phyloP scores from a whole-genome alignment of 2,888 invertebrate species.

The Diplazon laetatorius region DNA sequence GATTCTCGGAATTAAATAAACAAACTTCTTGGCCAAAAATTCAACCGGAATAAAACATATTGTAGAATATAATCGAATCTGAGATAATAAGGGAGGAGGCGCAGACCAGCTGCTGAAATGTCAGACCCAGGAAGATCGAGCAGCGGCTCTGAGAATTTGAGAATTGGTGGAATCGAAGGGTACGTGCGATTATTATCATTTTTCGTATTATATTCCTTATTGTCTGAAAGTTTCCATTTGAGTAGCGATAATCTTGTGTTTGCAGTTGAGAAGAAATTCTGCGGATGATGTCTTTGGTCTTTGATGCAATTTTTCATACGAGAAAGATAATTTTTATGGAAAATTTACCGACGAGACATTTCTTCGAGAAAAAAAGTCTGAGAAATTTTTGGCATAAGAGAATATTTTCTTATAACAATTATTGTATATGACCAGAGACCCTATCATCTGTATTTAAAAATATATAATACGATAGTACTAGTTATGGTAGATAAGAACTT shows the following conservation, averaged over 20 bases:
- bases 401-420: slow-evolving; percentile 1
- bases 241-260: background rate
- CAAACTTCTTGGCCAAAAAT: slow-evolving; percentile 29
- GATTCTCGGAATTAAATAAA: slow-evolving; percentile 2
- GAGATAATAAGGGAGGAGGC: slow-evolving; percentile 16
- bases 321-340: too few species aligned
- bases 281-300: too few species aligned
- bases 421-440: background rate
- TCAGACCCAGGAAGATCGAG: slow-evolving; percentile 42
- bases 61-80: slow-evolving; percentile 49
- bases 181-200: slow-evolving; percentile 64
- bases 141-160: slow-evolving; percentile 69
- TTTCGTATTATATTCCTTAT: background rate
- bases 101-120: slow-evolving; percentile 35
- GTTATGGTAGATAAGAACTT: too few species aligned
- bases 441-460: background rate
- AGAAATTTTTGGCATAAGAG: slow-evolving; percentile 21
- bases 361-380: slow-evolving; percentile 12
- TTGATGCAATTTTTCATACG: slow-evolving; percentile 15
- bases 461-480: slow-evolving; percentile 24
- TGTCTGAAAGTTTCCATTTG: background rate
- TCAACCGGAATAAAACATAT: slow-evolving; percentile 17
- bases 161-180: slow-evolving; percentile 81
- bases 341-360: slow-evolving; percentile 21
- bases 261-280: too few species aligned